Percentiles rank a stretch among this genome's conserved stretches.
These are phyloP conservation scores for Schrankia costaestrigalis DNA, from an alignment of 2,888 invertebrate genomes.

Conservation along the genomic window DNA sequence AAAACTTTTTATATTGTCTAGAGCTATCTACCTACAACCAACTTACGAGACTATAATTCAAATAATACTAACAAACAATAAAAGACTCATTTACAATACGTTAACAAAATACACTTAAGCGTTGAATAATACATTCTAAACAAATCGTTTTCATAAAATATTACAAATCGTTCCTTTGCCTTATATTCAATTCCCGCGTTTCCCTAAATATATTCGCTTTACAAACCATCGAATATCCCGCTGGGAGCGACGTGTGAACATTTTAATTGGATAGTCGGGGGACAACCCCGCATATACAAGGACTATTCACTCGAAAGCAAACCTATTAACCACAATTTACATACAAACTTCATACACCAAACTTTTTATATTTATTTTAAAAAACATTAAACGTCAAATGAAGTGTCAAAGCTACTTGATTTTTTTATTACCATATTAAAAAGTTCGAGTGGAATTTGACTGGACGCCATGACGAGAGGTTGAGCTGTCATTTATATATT, in stretches of 20 bases:
- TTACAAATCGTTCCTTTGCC: slow-evolving; percentile 38
- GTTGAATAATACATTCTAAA: too few relatives aligned
- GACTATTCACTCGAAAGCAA: slow-evolving; percentile 41
- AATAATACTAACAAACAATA: too few relatives aligned
- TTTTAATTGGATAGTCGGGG: slow-evolving; percentile 67
- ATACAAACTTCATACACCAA: slow-evolving; percentile 17
- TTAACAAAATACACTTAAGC: too few relatives aligned
- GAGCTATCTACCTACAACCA: too few relatives aligned
- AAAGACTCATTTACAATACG: too few relatives aligned
- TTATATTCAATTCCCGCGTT: slow-evolving; percentile 30
- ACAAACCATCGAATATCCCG: slow-evolving; percentile 48
- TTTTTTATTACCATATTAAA: slow-evolving; percentile 30
- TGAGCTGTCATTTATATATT: too few relatives aligned
- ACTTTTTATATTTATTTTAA: slow-evolving; percentile 23
- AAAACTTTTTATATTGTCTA: too few relatives aligned
- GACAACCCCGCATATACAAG: slow-evolving; percentile 52
- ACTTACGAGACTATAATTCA: too few relatives aligned
- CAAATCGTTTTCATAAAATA: slow-evolving; percentile 39
- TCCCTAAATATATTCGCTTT: slow-evolving; percentile 38
- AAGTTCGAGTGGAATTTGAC: too few relatives aligned
- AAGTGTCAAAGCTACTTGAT: slow-evolving; percentile 27
- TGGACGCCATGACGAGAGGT: too few relatives aligned
- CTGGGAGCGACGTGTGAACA: slow-evolving; percentile 73
- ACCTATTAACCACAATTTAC: slow-evolving; percentile 27
- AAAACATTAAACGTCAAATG: slow-evolving; percentile 26